Evolutionary conservation across 2,888 invertebrate genomes (phyloP), one percentile per base, ranked within the genome.

Genomic region (Erebia ligea): DNA sequence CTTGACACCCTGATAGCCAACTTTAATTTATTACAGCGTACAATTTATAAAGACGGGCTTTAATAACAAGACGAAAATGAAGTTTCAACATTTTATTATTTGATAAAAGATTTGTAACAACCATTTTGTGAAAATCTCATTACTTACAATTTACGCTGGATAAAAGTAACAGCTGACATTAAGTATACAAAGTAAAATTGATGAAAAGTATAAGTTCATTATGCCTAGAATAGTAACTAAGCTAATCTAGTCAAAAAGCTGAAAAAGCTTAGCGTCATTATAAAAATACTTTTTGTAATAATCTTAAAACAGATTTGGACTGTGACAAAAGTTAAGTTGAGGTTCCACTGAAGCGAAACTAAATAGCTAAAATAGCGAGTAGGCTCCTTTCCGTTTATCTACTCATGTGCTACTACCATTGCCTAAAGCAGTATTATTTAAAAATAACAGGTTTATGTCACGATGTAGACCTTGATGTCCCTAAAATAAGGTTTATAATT

Each of bases 211-310:
- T 56, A 56, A 10, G 2, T 0, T 34, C 1, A 34, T 4, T n/a
- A 34, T 34, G n/a, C 6, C 34, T 34, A 1, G 34, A 34, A 34
- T 34, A 40, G 13, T 58, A 58, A 58, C 58, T 25, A 34, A 34
- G 34, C 34, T 58, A 40, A 58, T 58, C 40, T 17, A 58, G 34
- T n/a, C n/a, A 40, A 40, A 58, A 58, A 58, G 58, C 58, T 58
- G 58, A 58, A 10, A 40, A 50, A 50, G n/a, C 57, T 25, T 15
- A 2, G 2, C 58, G 3, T 58, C 58, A 58, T 58, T 58, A 58
- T 40, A 58, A 15, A 40, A 34, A 58, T 17, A 6, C 40, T 58
- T 58, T 57, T 34, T 25, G 15, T 25, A 57, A 5, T 25, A 19
- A n/a, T n/a, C n/a, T n/a, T 13, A 15, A 58, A 58, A 58, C 10